Evolutionary conservation across 2,888 invertebrate species (phyloP), one percentile per base, ranked within the genome.

Genomic region (Galerucella calmariensis): DNA sequence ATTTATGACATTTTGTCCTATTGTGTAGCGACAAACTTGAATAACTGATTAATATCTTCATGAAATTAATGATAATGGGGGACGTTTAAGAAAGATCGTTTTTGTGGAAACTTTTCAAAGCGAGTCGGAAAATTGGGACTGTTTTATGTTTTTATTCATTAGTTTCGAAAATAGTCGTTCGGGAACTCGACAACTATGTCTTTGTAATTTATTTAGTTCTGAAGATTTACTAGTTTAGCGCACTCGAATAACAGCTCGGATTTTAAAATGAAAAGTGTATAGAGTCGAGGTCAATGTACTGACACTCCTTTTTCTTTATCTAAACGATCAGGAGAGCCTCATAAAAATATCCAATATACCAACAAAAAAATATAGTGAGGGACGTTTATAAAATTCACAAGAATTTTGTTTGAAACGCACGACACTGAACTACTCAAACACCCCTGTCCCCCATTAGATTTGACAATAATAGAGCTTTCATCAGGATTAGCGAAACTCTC

Each of bases 401-500:
- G 16, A 20, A 20, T 56, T 2, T 20, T 10, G 9, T 16, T 20
- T 56, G 20, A 61, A 61, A 27, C 35, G 71, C 12, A 69, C 74
- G 72, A 51, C 74, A 41, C 56, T 77, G 75, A 46, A 16, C 16
- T n/a, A 82, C 81, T 65, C 63, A 80, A 83, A 84, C 84, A 81
- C 83, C 82, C 82, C 81, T 83, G 82, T 83, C 83, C 83, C 20
- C 85, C 85, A 85, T 85, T 85, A 85, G 83, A 78, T 77, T 79
- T 70, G 80, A 86, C 86, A 86, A 86, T 84, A 82, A 81, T 65
- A 65, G 46, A 78, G 86, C 86, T 86, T 86, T 86, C 84, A 86
- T 86, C 84, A 81, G 85, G 86, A 86, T 86, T 86, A 86, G 86
- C 85, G 85, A 82, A 78, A 83, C 82, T 82, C 85, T 83, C 85